Evolutionary conservation across 2,797 vertebrate genomes (phyloP).

Genomic region (Diplodus sargus): DNA sequence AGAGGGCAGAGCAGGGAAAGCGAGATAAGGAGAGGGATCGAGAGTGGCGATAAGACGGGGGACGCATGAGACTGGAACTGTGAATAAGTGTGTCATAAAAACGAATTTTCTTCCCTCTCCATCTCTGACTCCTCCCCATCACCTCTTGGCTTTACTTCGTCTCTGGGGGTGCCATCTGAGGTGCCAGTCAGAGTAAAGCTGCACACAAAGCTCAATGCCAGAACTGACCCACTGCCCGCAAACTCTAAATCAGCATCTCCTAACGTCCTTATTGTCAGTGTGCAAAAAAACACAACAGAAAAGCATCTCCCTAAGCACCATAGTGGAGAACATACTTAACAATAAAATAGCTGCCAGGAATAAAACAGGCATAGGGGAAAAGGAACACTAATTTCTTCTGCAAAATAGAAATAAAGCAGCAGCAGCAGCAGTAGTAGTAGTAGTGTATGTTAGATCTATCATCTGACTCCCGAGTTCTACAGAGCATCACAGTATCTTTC

Average conservation of each 20-base stretch:
- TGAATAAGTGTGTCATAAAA: constrained; percentile 48
- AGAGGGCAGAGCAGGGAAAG: constrained; percentile 30
- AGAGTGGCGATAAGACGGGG: constrained; percentile 47
- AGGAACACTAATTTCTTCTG: too few relatives aligned
- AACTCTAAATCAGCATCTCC: not conserved
- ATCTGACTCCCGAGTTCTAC: not conserved
- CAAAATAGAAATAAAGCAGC: too few relatives aligned
- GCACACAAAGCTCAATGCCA: not conserved
- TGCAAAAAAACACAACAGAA: too few relatives aligned
- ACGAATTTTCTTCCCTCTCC: constrained; percentile 21
- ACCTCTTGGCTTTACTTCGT: not conserved
- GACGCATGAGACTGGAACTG: constrained; percentile 36
- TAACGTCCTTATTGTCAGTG: too few relatives aligned
- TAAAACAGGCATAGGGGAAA: too few relatives aligned
- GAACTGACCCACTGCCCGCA: not conserved
- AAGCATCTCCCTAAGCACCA: too few relatives aligned
- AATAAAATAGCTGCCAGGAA: too few relatives aligned
- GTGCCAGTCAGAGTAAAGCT: constrained; percentile 4
- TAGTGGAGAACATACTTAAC: too few relatives aligned
- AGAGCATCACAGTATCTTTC: not conserved
- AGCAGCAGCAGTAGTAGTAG: too few relatives aligned
- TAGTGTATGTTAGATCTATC: not conserved
- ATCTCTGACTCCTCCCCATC: not conserved
- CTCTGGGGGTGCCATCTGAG: constrained; percentile 10
- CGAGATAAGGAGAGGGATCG: constrained; percentile 56